These are phyloP conservation scores for Agrochola circellaris DNA, from an alignment of 2,888 invertebrate species.

Conservation along the genomic window DNA sequence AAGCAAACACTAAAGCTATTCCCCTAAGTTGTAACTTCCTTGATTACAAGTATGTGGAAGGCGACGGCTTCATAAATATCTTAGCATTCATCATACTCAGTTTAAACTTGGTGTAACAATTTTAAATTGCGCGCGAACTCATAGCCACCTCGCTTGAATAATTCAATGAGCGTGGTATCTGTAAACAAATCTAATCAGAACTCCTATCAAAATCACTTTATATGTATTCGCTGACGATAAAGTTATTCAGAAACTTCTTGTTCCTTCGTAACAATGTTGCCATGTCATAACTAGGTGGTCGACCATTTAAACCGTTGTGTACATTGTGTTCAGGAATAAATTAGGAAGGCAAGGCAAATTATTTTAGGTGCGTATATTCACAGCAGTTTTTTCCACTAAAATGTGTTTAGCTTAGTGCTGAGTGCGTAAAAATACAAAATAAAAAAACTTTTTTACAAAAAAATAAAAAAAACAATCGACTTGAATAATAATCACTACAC, in stretches of 20 bases:
- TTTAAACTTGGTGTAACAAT: slow-evolving; percentile 77
- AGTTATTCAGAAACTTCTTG: slow-evolving; percentile 59
- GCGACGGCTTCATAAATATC: slow-evolving; percentile 69
- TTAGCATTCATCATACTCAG: slow-evolving; percentile 76
- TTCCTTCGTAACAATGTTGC: slow-evolving; percentile 49
- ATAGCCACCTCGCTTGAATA: slow-evolving; percentile 76
- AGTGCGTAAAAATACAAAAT: no score
- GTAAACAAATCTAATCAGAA: slow-evolving; percentile 82
- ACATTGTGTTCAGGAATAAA: slow-evolving; percentile 31
- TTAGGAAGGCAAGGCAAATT: slow-evolving; percentile 13
- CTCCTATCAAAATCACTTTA: slow-evolving; percentile 76
- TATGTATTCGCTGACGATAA: slow-evolving; percentile 64
- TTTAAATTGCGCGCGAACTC: slow-evolving; percentile 76
- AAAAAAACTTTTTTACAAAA: no score
- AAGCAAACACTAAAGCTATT: slow-evolving; percentile 43
- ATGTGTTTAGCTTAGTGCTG: no score
- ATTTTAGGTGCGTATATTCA: background rate
- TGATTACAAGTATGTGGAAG: slow-evolving; percentile 55
- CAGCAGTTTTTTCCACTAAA: background rate
- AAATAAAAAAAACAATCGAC: no score
- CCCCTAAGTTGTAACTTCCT: slow-evolving; percentile 42
- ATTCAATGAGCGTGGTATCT: slow-evolving; percentile 80
- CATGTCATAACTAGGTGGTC: slow-evolving; percentile 36
- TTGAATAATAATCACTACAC: no score
- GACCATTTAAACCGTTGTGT: slow-evolving; percentile 31